Evolutionary conservation across 2,888 invertebrate genomes (phyloP).

Genomic region (Limnephilus marmoratus): DNA sequence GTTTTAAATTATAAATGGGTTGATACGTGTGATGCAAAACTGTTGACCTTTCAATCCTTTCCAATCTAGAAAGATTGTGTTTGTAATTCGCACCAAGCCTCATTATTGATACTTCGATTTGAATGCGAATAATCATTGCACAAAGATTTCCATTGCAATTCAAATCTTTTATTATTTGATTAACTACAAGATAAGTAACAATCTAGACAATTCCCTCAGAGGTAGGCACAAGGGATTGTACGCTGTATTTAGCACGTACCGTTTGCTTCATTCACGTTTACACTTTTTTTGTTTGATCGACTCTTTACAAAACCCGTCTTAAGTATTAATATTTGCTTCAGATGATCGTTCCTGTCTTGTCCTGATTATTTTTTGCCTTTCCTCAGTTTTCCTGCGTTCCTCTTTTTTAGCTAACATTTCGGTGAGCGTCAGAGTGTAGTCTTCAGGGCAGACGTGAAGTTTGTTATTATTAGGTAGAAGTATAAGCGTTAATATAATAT

Average conservation of each 20-base stretch:
- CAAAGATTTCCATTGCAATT: slow-evolving; percentile 36
- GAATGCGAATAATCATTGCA: not conserved
- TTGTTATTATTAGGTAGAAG: no score
- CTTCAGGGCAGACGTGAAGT: no score
- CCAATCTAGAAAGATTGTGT: slow-evolving; percentile 2
- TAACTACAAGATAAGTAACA: not conserved
- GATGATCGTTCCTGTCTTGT: no score
- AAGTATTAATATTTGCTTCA: no score
- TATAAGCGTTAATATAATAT: no score
- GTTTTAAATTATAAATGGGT: not conserved
- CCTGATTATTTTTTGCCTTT: no score
- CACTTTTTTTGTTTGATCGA: no score
- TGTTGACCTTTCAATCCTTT: not conserved
- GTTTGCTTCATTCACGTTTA: not conserved
- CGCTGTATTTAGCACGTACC: not conserved
- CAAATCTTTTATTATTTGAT: not conserved
- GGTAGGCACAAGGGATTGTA: not conserved
- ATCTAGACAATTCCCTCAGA: not conserved
- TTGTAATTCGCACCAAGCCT: not conserved
- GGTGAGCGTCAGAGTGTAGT: no score
- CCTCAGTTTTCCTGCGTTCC: no score
- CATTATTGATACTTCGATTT: not conserved
- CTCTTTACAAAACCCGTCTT: no score
- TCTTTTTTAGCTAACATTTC: no score
- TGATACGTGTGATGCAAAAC: not conserved